phyloP scores from a whole-genome alignment of 2,888 invertebrate genomes.

The Drosophila silvestris region DNA sequence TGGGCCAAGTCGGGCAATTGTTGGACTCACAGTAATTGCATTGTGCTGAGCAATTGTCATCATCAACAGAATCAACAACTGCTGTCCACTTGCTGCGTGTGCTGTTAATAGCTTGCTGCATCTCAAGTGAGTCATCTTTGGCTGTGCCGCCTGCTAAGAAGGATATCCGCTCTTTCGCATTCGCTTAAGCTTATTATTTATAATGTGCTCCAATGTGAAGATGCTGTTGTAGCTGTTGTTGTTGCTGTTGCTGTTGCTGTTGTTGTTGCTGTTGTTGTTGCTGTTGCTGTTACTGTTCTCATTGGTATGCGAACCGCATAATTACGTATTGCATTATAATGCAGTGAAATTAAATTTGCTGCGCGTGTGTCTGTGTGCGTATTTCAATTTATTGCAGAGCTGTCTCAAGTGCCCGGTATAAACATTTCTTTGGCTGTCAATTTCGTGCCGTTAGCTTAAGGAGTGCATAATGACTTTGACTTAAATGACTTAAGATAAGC shows the following conservation, averaged over 20 bases:
- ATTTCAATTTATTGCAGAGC: slow-evolving; percentile 38
- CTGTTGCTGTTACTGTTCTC: background rate
- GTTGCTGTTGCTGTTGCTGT: background rate
- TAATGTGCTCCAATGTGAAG: slow-evolving; percentile 34
- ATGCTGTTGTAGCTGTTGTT: background rate
- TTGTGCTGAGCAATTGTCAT: slow-evolving; percentile 37
- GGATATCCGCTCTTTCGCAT: slow-evolving; percentile 67
- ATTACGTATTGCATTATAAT: slow-evolving; percentile 65
- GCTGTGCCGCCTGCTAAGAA: slow-evolving; percentile 59
- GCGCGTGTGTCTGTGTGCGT: slow-evolving; percentile 5
- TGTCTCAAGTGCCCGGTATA: slow-evolving; percentile 59
- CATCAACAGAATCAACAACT: slow-evolving; percentile 42
- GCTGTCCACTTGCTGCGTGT: slow-evolving; percentile 53
- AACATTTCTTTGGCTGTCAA: slow-evolving; percentile 4
- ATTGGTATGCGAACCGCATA: slow-evolving; percentile 66
- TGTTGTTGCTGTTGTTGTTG: background rate
- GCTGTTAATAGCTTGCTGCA: slow-evolving; percentile 41
- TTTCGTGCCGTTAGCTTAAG: slow-evolving; percentile 1
- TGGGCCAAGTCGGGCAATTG: slow-evolving; percentile 29
- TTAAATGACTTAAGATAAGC: slow-evolving; percentile 1
- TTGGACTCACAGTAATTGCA: slow-evolving; percentile 44
- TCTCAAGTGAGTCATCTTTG: slow-evolving; percentile 41
- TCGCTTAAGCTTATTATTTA: slow-evolving; percentile 45
- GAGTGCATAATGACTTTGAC: background rate
- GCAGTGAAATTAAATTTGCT: slow-evolving; percentile 50